phyloP scores from a whole-genome alignment of 1,140 invertebrate species.

The Pentalonia nigronervosa region DNA sequence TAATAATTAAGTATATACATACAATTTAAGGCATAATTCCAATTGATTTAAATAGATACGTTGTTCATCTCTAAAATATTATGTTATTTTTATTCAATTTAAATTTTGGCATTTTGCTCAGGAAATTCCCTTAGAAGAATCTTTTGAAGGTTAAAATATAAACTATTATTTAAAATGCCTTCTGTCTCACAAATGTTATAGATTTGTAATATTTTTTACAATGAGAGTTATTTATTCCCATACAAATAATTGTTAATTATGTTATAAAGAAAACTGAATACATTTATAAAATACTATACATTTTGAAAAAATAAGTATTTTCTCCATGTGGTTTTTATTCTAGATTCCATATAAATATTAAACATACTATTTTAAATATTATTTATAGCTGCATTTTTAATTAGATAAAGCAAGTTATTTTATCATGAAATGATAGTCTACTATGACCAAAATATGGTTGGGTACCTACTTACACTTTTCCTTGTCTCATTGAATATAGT shows the following conservation, averaged over 20 bases:
- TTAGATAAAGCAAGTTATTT: background rate
- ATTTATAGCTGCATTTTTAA: background rate
- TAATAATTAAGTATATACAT: too few species aligned
- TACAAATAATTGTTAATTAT: background rate
- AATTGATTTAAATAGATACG: too few species aligned
- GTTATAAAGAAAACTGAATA: background rate
- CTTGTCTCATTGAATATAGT: background rate
- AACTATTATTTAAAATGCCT: background rate
- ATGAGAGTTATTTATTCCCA: background rate
- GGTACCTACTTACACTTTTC: background rate
- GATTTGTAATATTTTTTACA: background rate
- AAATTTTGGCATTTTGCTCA: too few species aligned
- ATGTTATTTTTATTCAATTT: too few species aligned
- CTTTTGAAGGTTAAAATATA: too few species aligned
- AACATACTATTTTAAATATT: background rate
- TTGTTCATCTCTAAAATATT: too few species aligned
- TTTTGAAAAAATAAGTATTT: background rate
- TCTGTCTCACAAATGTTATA: background rate
- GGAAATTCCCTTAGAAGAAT: too few species aligned
- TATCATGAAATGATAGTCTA: background rate
- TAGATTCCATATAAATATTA: background rate
- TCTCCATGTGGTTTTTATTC: too few species aligned
- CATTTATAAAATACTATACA: background rate
- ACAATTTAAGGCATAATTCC: too few species aligned
- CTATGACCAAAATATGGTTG: background rate